Evolutionary conservation across 2,888 invertebrate genomes (phyloP), one percentile per base, ranked within the genome.

Genomic region (Glaucopsyche alexis): DNA sequence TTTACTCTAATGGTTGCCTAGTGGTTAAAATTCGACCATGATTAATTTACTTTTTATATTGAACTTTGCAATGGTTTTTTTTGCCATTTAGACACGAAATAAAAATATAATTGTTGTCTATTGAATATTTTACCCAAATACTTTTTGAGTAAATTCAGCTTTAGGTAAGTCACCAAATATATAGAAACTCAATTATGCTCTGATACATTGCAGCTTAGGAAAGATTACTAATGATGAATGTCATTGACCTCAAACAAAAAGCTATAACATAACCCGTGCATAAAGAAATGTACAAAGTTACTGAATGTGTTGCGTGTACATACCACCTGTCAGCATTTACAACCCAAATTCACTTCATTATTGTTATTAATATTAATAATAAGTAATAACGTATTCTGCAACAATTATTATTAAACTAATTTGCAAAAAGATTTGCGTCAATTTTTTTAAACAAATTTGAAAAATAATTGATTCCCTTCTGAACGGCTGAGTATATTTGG

Each of bases 361-460:
- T 60, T 60, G 60, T 60, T 60, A 60, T 60, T 60, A 60, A 19
- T 29, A 60, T 60, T 29, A 47, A 47, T 47, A 47, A 47, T 47
- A 13, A 47, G 13, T 47, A 47, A 47, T 47, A 13, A 47, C 42
- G 52, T 60, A 60, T 60, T 19, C 29, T 47, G 47, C 47, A 1
- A 0, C 7, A 55, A 55, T 11, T 19, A 55, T 60, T 60, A 38
- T 60, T 7, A 29, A 60, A 29, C 19, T 9, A 9, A 55, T 55
- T 55, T 19, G 55, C 55, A 55, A 9, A 55, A 4, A 60, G 19
- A 60, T 13, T 2, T 29, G 29, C 29, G 29, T 29, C 29, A 29
- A 13, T 13, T 29, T 13, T 14, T 60, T 60, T 60, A 60, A 60
- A 13, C 29, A 29, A 38, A 29, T 7, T 13, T 13, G 42, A 8